phyloP scores from a whole-genome alignment of 2,888 invertebrate genomes.

The Ptilodon capucinus region DNA sequence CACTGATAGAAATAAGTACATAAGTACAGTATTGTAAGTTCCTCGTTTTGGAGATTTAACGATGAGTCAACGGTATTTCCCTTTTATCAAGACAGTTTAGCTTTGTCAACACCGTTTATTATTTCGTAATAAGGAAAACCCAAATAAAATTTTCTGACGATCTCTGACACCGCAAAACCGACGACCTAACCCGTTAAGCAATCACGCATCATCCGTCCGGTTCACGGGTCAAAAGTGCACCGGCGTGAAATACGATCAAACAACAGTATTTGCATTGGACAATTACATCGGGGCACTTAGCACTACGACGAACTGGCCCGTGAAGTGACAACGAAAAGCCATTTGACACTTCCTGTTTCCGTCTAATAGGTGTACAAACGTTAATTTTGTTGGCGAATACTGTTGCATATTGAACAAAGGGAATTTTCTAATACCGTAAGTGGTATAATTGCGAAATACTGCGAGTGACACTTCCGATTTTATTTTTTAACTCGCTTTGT shows the following conservation, averaged over 20 bases:
- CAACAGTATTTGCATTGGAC: conserved; percentile 72
- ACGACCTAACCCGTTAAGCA: conserved; percentile 55
- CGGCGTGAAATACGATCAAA: conserved; percentile 44
- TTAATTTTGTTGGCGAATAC: conserved; percentile 45
- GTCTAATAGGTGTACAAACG: conserved; percentile 51
- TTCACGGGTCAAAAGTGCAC: conserved; percentile 45
- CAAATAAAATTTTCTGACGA: not conserved
- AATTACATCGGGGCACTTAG: conserved; percentile 79
- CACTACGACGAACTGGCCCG: conserved; percentile 73
- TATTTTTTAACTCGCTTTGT: too few species aligned
- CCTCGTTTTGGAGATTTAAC: too few species aligned
- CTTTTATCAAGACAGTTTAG: too few species aligned
- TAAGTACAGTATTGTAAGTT: too few species aligned
- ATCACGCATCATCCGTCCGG: conserved; percentile 43
- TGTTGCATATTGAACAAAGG: conserved; percentile 18
- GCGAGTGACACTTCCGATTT: not conserved
- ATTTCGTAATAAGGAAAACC: conserved; percentile 3
- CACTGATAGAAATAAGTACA: too few species aligned
- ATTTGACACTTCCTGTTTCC: conserved; percentile 81
- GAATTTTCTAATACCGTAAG: not conserved
- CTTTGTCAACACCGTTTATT: not conserved
- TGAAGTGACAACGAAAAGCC: conserved; percentile 76
- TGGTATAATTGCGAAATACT: not conserved
- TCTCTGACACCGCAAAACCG: conserved; percentile 28
- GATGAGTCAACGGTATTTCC: too few species aligned